Evolutionary conservation across 2,888 invertebrate species (phyloP), one percentile per base, ranked within the genome.

Genomic region (Cheiracanthium punctorium): DNA sequence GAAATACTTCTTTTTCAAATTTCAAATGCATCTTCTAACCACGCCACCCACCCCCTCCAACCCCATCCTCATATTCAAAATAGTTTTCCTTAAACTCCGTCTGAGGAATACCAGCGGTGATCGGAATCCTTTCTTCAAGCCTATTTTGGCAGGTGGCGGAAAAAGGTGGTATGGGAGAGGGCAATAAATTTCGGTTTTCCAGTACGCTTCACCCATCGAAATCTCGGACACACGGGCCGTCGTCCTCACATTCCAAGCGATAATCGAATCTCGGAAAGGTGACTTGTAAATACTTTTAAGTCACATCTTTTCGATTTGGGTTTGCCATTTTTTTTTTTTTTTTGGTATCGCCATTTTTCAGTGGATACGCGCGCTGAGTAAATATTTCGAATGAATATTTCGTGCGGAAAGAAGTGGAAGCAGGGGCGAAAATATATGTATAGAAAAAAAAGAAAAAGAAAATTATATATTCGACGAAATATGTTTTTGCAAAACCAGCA

Each of bases 271-370:
- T 58, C 14, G 17, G 24, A 17, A 17, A 24, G 58, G 58, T 58
- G 58, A 58, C 58, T 58, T 58, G 58, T 58, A 58, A 58, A 58
- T 24, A 24, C 20, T 24, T 58, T 58, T 58, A 24, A 58, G 58
- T 58, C 58, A 58, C 58, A 58, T 58, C 20, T 58, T n/a, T 58
- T 58, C 58, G 58, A 58, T 58, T 58, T 58, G 12, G 58, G n/a
- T n/a, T n/a, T n/a, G n/a, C n/a, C n/a, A n/a, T n/a, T n/a, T n/a
- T n/a, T n/a, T n/a, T n/a, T n/a, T n/a, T 58, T 58, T 24, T 24
- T 58, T 24, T 24, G 20, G 10, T 17, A 17, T 10, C 43, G n/a
- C 5, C 20, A 58, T 58, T 24, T 58, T 58, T 58, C 7, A 20
- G 58, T 17, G 20, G 4, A 24, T 58, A 58, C 24, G 58, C 58